Percentiles rank a stretch among this genome's conserved stretches.
These are phyloP conservation scores for Odontomyia ornata DNA, from an alignment of 2,888 invertebrate species.

Conservation along the genomic window DNA sequence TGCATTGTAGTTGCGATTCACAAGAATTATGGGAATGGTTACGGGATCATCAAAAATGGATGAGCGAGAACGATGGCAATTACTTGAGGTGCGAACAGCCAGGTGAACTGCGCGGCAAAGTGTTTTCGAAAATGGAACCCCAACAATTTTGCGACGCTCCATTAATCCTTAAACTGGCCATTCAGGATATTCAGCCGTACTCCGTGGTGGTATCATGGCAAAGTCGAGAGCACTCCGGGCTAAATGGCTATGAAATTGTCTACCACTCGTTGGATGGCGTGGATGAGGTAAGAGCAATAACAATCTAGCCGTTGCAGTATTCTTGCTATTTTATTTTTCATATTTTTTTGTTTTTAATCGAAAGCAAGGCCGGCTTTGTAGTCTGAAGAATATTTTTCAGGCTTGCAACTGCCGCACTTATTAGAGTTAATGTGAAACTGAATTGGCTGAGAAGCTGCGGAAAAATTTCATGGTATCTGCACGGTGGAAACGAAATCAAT, in stretches of 20 bases:
- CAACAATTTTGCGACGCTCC: conserved; percentile 87
- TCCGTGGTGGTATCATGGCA: conserved; percentile 90
- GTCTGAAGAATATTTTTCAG: too few species aligned
- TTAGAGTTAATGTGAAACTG: too few species aligned
- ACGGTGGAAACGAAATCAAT: too few species aligned
- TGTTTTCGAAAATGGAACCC: conserved; percentile 79
- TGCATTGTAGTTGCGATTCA: conserved; percentile 89
- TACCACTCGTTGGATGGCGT: conserved; percentile 76
- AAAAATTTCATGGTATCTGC: too few species aligned
- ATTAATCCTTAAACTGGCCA: conserved; percentile 82
- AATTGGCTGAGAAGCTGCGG: too few species aligned
- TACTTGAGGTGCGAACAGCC: conserved; percentile 85
- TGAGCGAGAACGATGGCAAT: conserved; percentile 59
- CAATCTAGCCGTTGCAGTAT: conserved; percentile 46
- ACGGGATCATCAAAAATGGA: conserved; percentile 81
- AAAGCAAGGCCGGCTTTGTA: too few species aligned
- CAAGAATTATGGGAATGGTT: conserved; percentile 94
- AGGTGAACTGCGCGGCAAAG: conserved; percentile 77
- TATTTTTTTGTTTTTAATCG: neutral
- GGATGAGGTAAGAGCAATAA: conserved; percentile 65
- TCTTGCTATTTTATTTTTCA: neutral
- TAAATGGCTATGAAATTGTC: conserved; percentile 85
- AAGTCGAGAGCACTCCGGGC: conserved; percentile 84
- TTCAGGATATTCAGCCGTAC: conserved; percentile 88
- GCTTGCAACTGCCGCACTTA: too few species aligned